Base-by-base conservation (phyloP, 2,797 vertebrate genomes). In the Amniataba percoides region DNA sequence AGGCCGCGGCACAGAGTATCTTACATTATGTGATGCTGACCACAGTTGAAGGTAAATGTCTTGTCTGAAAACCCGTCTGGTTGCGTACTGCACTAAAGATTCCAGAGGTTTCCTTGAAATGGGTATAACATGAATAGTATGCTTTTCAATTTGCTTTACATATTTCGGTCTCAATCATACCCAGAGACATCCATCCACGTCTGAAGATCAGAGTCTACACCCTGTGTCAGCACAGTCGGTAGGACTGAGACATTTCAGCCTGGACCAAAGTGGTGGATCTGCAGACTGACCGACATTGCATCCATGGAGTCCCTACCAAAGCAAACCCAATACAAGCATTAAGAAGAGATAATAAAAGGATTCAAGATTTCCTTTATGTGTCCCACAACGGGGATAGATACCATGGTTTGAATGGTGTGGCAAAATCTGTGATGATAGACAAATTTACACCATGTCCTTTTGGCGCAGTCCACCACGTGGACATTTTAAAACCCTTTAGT, bases 1-100 rank as follows among this genome's bases (percentile, higher is more conserved):
- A 77, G 63, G 59, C 65, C 55, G 60, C 10, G 8, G 27, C 15
- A 2, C 13, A 1, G 43, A 51, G 46, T 65, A 52, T 71, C 70
- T 74, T 53, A 61, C 39, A 55, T 42, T 51, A 58, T 64, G 59
- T 40, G 70, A 84, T 74, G 65, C 45, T 75, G 70, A 61, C 52
- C 70, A 27, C 45, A 43, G 39, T 46, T 61, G 27, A 40, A 23
- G 23, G 52, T 68, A 9, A 58, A 66, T 62, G 52, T 70, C 34
- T 70, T 55, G 55, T 53, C 69, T 69, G 60, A 65, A 65, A 67
- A 14, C 6, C 45, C 15, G n/a, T 10, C 36, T 34, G n/a, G 46
- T 53, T 62, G 27, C 60, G 48, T 12, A 13, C 15, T 42, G 21
- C 13, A 25, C 10, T 15, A 4, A 49, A 43, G 12, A 40, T 56